phyloP scores from a whole-genome alignment of 2,113 vertebrate species.

The Epinephelus fuscoguttatus region DNA sequence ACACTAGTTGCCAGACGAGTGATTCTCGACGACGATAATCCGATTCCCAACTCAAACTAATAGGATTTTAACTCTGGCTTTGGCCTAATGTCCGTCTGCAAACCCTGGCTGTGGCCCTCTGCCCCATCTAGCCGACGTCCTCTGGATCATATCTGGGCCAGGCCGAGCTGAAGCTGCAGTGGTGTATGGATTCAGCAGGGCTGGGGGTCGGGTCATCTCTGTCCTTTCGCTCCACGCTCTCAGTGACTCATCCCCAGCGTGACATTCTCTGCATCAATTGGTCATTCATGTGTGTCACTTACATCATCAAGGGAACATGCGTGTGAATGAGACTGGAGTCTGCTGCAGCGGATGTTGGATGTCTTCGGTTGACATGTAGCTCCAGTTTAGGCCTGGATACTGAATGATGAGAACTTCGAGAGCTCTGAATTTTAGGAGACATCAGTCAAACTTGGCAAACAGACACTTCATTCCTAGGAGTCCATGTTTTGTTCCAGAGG shows the following conservation, averaged over 20 bases:
- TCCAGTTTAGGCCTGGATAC: constrained; percentile 14
- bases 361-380: constrained; percentile 8
- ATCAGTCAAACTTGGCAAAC: constrained; percentile 18
- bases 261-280: constrained; percentile 68
- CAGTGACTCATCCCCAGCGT: constrained; percentile 45
- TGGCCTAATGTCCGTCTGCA: constrained; percentile 90
- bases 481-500: constrained; percentile 8
- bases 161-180: constrained; percentile 33
- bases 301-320: constrained; percentile 64
- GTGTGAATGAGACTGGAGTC: constrained; percentile 62
- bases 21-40: constrained; percentile 91
- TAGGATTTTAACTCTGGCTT: constrained; percentile 91
- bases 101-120: constrained; percentile 84
- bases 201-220: constrained; percentile 46
- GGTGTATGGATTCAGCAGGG: constrained; percentile 36
- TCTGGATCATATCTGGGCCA: constrained; percentile 82
- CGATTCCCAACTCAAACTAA: constrained; percentile 91
- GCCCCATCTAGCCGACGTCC: constrained; percentile 77
- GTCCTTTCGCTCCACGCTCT: constrained; percentile 20
- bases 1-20: constrained; percentile 91
- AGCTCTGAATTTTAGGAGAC: not conserved
- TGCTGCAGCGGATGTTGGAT: constrained; percentile 43
- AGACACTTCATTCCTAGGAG: not conserved
- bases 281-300: constrained; percentile 72
- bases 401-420: constrained; percentile 16